Conservation (phyloP, 2,888 invertebrate species). For the Troides aeacus region DNA sequence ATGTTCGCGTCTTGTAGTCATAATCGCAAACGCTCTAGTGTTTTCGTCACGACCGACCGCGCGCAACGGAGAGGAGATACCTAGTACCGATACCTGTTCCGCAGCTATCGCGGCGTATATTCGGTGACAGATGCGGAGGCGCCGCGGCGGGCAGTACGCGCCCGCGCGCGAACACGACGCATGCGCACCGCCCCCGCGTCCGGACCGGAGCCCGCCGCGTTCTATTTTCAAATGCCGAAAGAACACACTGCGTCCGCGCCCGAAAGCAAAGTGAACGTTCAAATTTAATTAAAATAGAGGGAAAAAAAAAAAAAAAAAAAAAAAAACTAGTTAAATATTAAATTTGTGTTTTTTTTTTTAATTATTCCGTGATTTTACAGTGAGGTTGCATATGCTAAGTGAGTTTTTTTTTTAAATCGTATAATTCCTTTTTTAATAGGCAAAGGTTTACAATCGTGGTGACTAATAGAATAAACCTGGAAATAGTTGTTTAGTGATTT, state of each 20-base stretch:
- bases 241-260: slow-evolving; percentile 46
- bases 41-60: no score
- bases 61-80: no score
- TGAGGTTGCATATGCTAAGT: slow-evolving; percentile 1
- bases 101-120: no score
- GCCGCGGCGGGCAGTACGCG: slow-evolving; percentile 42
- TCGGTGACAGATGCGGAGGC: slow-evolving; percentile 38
- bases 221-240: slow-evolving; percentile 49
- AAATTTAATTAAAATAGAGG: slow-evolving; percentile 30
- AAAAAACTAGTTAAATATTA: no score
- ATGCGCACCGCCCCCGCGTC: slow-evolving; percentile 42
- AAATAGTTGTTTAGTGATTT: no score
- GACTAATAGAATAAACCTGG: no score
- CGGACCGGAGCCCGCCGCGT: slow-evolving; percentile 34
- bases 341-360: slow-evolving; percentile 22
- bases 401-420: background rate
- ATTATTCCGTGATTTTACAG: slow-evolving; percentile 29
- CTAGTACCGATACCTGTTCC: no score
- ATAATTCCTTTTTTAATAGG: background rate
- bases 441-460: background rate
- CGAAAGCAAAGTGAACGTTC: slow-evolving; percentile 54
- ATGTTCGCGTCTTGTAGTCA: no score
- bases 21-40: no score
- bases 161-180: slow-evolving; percentile 56
- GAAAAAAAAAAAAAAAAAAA: background rate